Evolutionary conservation across 2,888 invertebrate genomes (phyloP), one percentile per base, ranked within the genome.

Genomic region (Petrolisthes manimaculis): DNA sequence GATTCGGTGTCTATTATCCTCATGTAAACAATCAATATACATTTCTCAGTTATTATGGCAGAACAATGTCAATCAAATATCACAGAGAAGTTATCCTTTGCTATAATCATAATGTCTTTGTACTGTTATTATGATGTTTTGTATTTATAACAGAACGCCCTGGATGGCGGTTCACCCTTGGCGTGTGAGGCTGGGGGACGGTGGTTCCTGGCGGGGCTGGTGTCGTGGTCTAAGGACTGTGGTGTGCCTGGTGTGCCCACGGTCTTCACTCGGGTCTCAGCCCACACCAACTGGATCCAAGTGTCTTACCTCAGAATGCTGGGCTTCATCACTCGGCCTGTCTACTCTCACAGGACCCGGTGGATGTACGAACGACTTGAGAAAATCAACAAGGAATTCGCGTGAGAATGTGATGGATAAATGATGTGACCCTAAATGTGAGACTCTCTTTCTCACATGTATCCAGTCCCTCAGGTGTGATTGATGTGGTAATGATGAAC

Each of bases 101-200:
- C 37, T 37, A 37, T 37, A 37, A 37, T 37, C 37, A 37, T 37
- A 37, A 37, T 37, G n/a, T n/a, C n/a, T n/a, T n/a, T n/a, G 37
- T 37, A 37, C 37, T 37, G 37, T 37, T 1, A 37, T 37, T 37
- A 37, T 37, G 37, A 37, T 37, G 37, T 1, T 1, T 37, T 37
- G 37, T 37, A 37, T 37, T 37, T 37, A 37, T 37, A 37, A 37
- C 89, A 90, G 90, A 89, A 81, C 71, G 56, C 89, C 0, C 18
- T 89, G 56, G 90, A 89, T 80, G 90, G 90, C 14, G 89, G 90
- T 0, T 89, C 89, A 12, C 90, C 90, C 0, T 85, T 90, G 77
- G 89, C 86, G 9, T 90, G 90, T 37, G 89, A 89, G 75, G 89
- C 55, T 0, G 85, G 87, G 0, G 90, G 90, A 3, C 82, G 90